Evolutionary conservation across 2,113 vertebrate species (phyloP).

Genomic region (Spea bombifrons): DNA sequence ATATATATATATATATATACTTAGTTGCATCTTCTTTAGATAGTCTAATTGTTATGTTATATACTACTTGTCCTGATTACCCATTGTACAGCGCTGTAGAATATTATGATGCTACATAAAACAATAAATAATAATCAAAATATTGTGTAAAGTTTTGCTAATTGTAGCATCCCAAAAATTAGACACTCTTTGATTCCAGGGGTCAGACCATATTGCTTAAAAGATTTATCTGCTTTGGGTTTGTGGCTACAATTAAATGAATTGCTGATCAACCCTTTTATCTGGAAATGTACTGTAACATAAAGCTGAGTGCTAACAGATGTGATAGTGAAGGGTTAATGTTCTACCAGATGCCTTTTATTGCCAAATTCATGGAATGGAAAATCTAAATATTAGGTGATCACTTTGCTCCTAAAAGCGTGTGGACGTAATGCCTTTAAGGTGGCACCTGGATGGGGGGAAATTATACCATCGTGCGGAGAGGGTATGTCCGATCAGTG

Average conservation of each 20-base stretch:
- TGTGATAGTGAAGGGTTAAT: conserved; percentile 11
- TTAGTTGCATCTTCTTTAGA: no score
- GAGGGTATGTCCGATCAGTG: conserved; percentile 37
- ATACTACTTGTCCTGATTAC: no score
- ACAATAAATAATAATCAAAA: no score
- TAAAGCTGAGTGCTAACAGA: background rate
- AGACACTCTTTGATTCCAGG: no score
- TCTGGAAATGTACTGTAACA: background rate
- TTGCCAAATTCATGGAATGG: conserved; percentile 33
- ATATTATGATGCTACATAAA: no score
- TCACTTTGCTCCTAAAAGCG: conserved; percentile 15
- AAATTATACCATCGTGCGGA: conserved; percentile 23
- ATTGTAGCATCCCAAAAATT: no score
- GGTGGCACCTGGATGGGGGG: conserved; percentile 32
- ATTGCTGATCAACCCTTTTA: background rate
- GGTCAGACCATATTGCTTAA: background rate
- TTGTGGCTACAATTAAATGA: background rate
- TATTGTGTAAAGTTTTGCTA: no score
- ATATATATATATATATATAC: no score
- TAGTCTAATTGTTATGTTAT: no score
- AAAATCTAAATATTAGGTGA: conserved; percentile 30
- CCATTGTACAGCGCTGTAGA: no score
- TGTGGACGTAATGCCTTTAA: conserved; percentile 37
- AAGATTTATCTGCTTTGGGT: background rate
- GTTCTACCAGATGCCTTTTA: conserved; percentile 34